A percentile compares a stretch with the other conserved stretches of the same genome.
Evolutionary conservation across 1,140 invertebrate species (phyloP).

Genomic region (Micrasema minimum): DNA sequence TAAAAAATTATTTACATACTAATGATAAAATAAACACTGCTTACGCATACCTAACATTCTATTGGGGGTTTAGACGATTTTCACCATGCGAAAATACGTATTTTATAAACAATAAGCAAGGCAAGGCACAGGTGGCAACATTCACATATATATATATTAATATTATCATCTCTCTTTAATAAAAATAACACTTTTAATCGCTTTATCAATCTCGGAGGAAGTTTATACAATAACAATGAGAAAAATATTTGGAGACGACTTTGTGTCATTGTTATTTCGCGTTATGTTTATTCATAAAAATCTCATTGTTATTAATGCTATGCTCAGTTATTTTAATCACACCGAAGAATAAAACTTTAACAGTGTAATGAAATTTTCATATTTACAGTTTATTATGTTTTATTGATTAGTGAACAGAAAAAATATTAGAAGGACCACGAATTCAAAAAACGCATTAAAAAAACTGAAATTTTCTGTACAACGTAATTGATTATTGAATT

Average conservation of each 20-base stretch:
- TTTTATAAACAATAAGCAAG: neutral
- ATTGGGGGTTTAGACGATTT: too few relatives aligned
- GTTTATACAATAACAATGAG: slow-evolving; percentile 26
- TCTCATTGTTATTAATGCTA: slow-evolving; percentile 25
- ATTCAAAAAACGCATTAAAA: too few relatives aligned
- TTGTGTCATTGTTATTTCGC: slow-evolving; percentile 23
- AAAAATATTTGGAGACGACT: slow-evolving; percentile 11
- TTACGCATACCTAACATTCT: too few relatives aligned
- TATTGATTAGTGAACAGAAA: too few relatives aligned
- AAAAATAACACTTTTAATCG: slow-evolving; percentile 21
- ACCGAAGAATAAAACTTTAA: neutral
- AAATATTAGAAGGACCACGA: too few relatives aligned
- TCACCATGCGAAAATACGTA: neutral
- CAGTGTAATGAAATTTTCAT: neutral
- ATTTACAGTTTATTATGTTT: too few relatives aligned
- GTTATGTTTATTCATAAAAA: slow-evolving; percentile 13
- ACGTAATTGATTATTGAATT: too few relatives aligned
- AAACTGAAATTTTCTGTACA: too few relatives aligned
- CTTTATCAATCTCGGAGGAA: slow-evolving; percentile 24
- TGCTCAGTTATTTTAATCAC: slow-evolving; percentile 1
- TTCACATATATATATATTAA: neutral
- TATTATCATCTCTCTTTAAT: slow-evolving; percentile 3
- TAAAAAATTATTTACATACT: too few relatives aligned
- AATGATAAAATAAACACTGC: too few relatives aligned
- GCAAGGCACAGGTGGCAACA: neutral